Evolutionary conservation across 1,140 invertebrate genomes (phyloP).

Genomic region (Drosophila mayri): DNA sequence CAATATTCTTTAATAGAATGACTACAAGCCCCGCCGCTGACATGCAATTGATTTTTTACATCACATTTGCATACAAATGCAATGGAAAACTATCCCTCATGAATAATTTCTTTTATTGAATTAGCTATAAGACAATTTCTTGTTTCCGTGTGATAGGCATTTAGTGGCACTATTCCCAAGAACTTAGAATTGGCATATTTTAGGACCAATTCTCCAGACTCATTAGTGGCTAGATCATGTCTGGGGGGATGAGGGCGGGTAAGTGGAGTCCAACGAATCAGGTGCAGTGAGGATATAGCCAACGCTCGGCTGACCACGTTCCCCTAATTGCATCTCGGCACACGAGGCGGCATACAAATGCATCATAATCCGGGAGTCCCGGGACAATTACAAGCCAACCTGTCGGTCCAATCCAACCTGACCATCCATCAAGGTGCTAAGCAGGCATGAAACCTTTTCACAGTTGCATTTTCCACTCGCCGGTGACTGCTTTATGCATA

Average conservation of each 20-base stretch:
- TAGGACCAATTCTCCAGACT: conserved; percentile 1
- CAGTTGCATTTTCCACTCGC: conserved; percentile 46
- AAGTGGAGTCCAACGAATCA: conserved; percentile 12
- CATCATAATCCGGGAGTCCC: conserved; percentile 26
- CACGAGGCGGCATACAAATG: conserved; percentile 44
- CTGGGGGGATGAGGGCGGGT: neutral
- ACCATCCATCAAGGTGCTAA: conserved; percentile 45
- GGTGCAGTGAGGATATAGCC: conserved; percentile 15
- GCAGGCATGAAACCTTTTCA: conserved; percentile 48
- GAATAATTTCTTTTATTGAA: conserved; percentile 15
- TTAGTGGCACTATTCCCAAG: conserved; percentile 22
- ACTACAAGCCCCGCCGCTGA: neutral
- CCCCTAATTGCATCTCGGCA: conserved; percentile 38
- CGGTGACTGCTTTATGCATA: conserved; percentile 44
- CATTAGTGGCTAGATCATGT: conserved; percentile 12
- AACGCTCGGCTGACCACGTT: conserved; percentile 49
- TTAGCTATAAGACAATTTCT: conserved; percentile 7
- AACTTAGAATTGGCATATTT: conserved; percentile 16
- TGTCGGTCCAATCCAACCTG: conserved; percentile 32
- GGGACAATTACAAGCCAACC: conserved; percentile 30
- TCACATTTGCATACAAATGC: neutral
- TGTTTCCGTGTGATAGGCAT: conserved; percentile 5
- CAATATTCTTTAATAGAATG: neutral
- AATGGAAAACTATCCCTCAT: conserved; percentile 1
- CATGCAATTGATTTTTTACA: neutral